Evolutionary conservation across 1,140 invertebrate genomes (phyloP).

Genomic region (Heliconius eleuchia): DNA sequence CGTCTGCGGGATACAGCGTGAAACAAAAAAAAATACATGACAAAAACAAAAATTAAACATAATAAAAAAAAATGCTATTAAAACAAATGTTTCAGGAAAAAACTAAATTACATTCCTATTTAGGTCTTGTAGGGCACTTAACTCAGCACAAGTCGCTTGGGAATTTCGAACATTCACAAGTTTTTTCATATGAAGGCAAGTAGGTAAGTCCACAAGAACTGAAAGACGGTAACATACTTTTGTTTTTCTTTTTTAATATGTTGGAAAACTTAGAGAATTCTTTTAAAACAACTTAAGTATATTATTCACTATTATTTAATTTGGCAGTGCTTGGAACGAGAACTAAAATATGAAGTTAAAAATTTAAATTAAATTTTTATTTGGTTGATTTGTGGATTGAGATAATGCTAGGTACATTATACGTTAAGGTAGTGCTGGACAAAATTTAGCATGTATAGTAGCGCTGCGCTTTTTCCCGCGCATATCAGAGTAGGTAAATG

Average conservation of each 20-base stretch:
- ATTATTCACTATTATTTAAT: neutral
- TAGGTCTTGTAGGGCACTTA: neutral
- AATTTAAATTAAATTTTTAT: no score
- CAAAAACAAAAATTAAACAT: neutral
- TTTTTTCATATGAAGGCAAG: slow-evolving; percentile 31
- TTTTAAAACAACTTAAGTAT: slow-evolving; percentile 1
- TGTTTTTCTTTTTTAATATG: slow-evolving; percentile 33
- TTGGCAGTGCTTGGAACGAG: neutral
- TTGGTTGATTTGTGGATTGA: no score
- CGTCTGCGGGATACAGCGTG: no score
- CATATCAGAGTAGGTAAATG: no score
- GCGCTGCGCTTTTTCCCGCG: no score
- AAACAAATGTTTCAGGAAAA: neutral
- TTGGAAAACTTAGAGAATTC: neutral
- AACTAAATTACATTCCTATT: slow-evolving; percentile 1
- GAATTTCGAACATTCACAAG: slow-evolving; percentile 20
- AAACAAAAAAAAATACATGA: no score
- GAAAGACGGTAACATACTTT: slow-evolving; percentile 25
- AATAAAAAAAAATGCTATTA: neutral
- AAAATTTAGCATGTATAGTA: no score
- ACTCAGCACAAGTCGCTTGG: neutral
- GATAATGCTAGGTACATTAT: no score
- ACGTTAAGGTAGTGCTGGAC: no score
- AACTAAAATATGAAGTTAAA: no score
- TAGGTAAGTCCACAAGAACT: slow-evolving; percentile 24